Evolutionary conservation across 1,140 invertebrate species (phyloP).

Genomic region (Drosophila parabipectinata): DNA sequence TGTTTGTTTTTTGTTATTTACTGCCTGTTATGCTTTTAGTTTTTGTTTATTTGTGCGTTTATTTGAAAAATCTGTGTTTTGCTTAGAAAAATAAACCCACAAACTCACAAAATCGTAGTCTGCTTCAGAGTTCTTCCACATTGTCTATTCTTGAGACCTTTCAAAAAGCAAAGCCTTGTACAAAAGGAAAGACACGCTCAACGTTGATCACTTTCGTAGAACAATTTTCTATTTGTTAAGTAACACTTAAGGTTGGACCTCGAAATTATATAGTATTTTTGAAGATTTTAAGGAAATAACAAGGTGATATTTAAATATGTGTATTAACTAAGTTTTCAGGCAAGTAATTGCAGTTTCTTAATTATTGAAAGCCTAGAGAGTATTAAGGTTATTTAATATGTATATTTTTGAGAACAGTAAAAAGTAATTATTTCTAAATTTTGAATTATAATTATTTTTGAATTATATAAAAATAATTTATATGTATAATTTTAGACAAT

Average conservation of each 20-base stretch:
- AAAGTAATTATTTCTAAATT: no score
- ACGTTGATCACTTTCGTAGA: constrained; percentile 29
- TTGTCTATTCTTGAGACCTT: background rate
- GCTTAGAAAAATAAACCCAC: constrained; percentile 10
- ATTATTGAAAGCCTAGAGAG: no score
- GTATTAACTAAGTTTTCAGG: no score
- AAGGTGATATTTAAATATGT: no score
- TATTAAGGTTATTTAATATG: no score
- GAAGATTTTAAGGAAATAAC: no score
- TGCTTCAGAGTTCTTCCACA: constrained; percentile 3
- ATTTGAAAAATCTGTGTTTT: background rate
- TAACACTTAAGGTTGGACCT: constrained; percentile 10
- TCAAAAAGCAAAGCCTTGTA: constrained; percentile 26
- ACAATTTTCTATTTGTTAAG: background rate
- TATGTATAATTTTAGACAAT: no score
- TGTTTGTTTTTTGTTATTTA: constrained; percentile 13
- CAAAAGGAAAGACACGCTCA: constrained; percentile 27
- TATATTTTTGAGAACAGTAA: no score
- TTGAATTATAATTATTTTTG: no score
- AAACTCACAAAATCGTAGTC: constrained; percentile 2
- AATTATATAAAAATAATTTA: no score
- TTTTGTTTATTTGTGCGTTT: constrained; percentile 8
- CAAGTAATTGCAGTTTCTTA: no score
- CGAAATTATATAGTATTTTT: background rate
- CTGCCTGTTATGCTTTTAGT: constrained; percentile 10